Percentiles rank a stretch among this genome's conserved stretches.
Evolutionary conservation across 2,888 invertebrate genomes (phyloP).

Genomic region (Volucella inflata): DNA sequence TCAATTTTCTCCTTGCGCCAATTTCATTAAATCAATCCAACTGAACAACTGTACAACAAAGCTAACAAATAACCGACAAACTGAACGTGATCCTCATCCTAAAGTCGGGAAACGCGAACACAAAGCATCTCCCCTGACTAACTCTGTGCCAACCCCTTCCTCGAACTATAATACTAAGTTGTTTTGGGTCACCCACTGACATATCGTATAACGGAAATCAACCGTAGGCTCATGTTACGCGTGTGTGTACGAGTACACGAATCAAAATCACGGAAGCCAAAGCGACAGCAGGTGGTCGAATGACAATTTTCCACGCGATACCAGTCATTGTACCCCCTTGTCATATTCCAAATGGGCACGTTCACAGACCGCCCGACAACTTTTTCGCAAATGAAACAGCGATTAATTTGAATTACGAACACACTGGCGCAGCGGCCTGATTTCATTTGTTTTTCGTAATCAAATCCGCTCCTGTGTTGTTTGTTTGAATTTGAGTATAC

Average conservation of each 20-base stretch:
- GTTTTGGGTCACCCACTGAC: constrained; percentile 66
- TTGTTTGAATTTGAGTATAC: not conserved
- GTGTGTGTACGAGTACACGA: not conserved
- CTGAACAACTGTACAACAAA: constrained; percentile 12
- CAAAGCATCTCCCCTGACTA: not conserved
- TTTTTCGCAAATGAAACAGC: constrained; percentile 44
- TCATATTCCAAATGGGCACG: constrained; percentile 49
- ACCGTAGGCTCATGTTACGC: constrained; percentile 26
- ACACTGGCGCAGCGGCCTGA: not conserved
- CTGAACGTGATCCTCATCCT: constrained; percentile 28
- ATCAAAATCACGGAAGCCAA: constrained; percentile 59
- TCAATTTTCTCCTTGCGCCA: constrained; percentile 64
- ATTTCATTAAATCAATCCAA: constrained; percentile 51
- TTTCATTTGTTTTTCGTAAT: not conserved
- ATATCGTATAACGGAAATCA: constrained; percentile 71
- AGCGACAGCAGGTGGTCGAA: constrained; percentile 66
- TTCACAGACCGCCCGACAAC: constrained; percentile 8
- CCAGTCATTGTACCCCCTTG: not conserved
- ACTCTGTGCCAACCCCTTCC: constrained; percentile 33
- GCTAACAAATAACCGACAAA: not conserved
- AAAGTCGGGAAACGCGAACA: constrained; percentile 23
- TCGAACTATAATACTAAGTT: not conserved
- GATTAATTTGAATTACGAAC: constrained; percentile 3
- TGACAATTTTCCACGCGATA: constrained; percentile 1
- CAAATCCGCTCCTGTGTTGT: not conserved